Evolutionary conservation across 1,140 invertebrate species (phyloP).

Genomic region (Bilobella aurantiaca): DNA sequence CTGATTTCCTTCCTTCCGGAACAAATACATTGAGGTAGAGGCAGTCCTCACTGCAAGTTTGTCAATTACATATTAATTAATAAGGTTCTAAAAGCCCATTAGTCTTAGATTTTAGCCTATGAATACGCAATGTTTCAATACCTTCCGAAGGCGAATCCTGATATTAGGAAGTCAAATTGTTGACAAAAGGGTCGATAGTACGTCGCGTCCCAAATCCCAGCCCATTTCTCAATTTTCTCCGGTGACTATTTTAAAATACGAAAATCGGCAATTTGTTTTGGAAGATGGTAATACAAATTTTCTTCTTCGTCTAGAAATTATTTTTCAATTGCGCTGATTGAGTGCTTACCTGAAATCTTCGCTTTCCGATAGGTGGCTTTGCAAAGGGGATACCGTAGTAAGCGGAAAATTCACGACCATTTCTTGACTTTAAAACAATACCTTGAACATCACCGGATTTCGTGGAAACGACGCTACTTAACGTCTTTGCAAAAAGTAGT

Average conservation of each 20-base stretch:
- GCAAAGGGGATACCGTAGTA: slow-evolving; percentile 6
- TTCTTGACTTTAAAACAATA: neutral
- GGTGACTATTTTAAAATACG: slow-evolving; percentile 6
- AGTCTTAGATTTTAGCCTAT: neutral
- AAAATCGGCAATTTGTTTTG: neutral
- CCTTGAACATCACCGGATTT: slow-evolving; percentile 10
- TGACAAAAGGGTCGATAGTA: neutral
- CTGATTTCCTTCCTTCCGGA: neutral
- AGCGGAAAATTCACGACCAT: neutral
- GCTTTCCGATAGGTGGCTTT: slow-evolving; percentile 6
- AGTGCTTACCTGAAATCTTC: slow-evolving; percentile 10
- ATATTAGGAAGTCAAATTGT: slow-evolving; percentile 5
- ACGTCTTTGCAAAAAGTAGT: neutral
- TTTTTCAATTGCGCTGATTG: too few species aligned
- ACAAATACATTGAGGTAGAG: slow-evolving; percentile 5
- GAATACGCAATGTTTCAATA: neutral
- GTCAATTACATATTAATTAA: neutral
- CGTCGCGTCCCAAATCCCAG: slow-evolving; percentile 6
- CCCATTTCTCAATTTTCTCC: slow-evolving; percentile 1
- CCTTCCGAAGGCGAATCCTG: neutral
- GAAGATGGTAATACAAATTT: neutral
- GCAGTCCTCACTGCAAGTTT: slow-evolving; percentile 4
- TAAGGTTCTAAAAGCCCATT: neutral
- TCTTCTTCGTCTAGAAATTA: neutral
- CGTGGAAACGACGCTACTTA: slow-evolving; percentile 4